These are phyloP conservation scores for Biston betularia DNA, from an alignment of 2,888 invertebrate genomes.

Conservation along the genomic window DNA sequence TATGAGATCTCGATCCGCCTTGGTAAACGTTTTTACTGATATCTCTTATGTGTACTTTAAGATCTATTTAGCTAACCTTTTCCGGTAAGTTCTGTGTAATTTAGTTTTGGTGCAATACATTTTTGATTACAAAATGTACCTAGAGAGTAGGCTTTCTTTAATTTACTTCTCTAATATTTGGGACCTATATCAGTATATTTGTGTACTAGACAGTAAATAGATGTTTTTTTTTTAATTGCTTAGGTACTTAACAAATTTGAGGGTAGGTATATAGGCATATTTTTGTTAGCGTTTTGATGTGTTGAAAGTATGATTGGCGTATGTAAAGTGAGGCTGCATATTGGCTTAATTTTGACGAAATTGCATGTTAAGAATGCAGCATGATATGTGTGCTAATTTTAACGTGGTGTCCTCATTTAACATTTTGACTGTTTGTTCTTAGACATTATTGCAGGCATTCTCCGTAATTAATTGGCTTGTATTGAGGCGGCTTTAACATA, in stretches of 20 bases:
- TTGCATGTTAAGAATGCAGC: conserved; percentile 40
- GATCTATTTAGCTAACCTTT: conserved; percentile 29
- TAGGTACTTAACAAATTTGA: neutral
- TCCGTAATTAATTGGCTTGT: conserved; percentile 41
- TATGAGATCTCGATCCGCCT: conserved; percentile 4
- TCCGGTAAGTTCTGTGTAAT: conserved; percentile 27
- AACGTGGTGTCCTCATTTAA: conserved; percentile 38
- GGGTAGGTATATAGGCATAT: neutral
- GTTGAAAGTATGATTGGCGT: conserved; percentile 30
- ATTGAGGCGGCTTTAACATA: conserved; percentile 32
- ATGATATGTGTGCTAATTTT: conserved; percentile 33
- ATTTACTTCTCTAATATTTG: neutral
- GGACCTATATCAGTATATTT: conserved; percentile 5
- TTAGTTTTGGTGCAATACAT: conserved; percentile 5
- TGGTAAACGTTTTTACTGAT: neutral
- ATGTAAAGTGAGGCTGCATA: conserved; percentile 34
- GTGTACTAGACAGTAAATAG: conserved; percentile 7
- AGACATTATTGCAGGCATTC: conserved; percentile 40
- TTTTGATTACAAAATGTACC: conserved; percentile 7
- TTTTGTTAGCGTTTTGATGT: neutral
- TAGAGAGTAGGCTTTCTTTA: conserved; percentile 1
- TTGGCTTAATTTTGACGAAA: conserved; percentile 41
- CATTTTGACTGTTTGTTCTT: conserved; percentile 41
- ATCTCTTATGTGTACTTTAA: neutral
- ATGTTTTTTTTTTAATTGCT: conserved; percentile 8